Conservation (phyloP, 92 coral and sea anemone species). For the Heliopora coerulea region DNA sequence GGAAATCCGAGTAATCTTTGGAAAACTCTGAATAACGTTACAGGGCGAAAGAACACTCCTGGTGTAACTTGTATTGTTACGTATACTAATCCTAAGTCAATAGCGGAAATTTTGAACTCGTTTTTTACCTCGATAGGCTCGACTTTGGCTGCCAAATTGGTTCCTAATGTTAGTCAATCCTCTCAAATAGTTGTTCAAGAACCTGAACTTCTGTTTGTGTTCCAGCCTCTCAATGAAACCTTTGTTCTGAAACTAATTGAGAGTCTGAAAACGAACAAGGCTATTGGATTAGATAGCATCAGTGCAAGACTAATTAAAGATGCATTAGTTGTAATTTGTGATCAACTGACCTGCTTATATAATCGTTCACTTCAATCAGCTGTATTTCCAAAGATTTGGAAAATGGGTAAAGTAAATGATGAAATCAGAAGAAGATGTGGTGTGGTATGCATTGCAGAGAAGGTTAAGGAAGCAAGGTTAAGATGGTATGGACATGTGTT, state of each 20-base stretch:
- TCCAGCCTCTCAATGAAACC: constrained; percentile 25
- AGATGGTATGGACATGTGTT: too few relatives aligned
- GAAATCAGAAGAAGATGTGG: too few relatives aligned
- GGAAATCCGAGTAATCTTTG: constrained; percentile 42
- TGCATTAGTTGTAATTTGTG: too few relatives aligned
- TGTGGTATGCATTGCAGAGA: too few relatives aligned
- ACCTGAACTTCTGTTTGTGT: constrained; percentile 20
- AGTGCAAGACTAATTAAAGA: constrained; percentile 49
- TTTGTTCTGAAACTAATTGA: constrained; percentile 40
- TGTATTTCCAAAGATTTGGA: too few relatives aligned
- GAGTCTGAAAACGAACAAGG: too few relatives aligned
- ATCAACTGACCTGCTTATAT: too few relatives aligned
- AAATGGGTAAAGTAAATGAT: too few relatives aligned
- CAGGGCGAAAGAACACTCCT: constrained; percentile 34
- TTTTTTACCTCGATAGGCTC: constrained; percentile 55
- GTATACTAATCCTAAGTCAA: too few relatives aligned
- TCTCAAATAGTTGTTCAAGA: constrained; percentile 21
- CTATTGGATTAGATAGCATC: constrained; percentile 41
- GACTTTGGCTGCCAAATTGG: constrained; percentile 41
- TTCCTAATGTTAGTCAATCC: constrained; percentile 20
- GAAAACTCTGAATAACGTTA: constrained; percentile 56
- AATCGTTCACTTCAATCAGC: too few relatives aligned
- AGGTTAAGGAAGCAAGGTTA: too few relatives aligned
- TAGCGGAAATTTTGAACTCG: too few relatives aligned
- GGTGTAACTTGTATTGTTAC: constrained; percentile 40